Evolutionary conservation across 2,113 vertebrate genomes (phyloP), one percentile per base, ranked within the genome.

Genomic region (Dinomys branickii): DNA sequence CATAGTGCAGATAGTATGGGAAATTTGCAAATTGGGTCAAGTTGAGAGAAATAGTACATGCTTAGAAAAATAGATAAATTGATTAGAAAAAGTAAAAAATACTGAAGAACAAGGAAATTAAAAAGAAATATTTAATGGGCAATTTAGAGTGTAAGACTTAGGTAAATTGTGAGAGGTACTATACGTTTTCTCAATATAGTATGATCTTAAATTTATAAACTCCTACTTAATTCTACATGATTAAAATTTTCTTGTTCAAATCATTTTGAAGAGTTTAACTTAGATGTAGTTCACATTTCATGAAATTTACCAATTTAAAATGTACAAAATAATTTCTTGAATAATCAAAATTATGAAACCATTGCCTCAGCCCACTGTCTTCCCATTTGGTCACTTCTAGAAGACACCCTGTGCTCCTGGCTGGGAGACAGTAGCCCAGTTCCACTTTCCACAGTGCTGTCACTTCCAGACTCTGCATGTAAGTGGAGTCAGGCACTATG

Each of bases 1-100:
- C 91, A 82, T 73, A 63, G 84, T 85, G 91, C 94, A 95, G 97
- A 95, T 90, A 90, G 75, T 69, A 50, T 77, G 33, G 28, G 47
- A 94, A 95, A 85, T 96, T 94, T 96, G 87, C 81, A 97, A 96
- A 97, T 85, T 89, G 93, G 80, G 69, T 41, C 84, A 94, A 61
- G 26, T 94, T 82, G 69, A 95, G 81, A 97, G 86, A 86, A 87
- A 77, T 41, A 92, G n/a, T 50, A 93, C 65, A 78, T 78, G 41
- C 56, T 91, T 86, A 86, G 86, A 84, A 88, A 96, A 95, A 77
- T 24, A 95, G 84, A 94, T 75, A 94, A 87, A 96, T 82, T 91
- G 80, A 87, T 95, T 56, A 69, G 75, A 93, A 91, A 89, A 56
- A 24, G 94, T 93, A 83, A 52, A 88, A 94, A 93, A 91, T 54